A percentile compares a stretch with the other conserved stretches of the same genome.
Evolutionary conservation across 2,888 invertebrate species (phyloP).

Genomic region (Teleogryllus oceanicus): DNA sequence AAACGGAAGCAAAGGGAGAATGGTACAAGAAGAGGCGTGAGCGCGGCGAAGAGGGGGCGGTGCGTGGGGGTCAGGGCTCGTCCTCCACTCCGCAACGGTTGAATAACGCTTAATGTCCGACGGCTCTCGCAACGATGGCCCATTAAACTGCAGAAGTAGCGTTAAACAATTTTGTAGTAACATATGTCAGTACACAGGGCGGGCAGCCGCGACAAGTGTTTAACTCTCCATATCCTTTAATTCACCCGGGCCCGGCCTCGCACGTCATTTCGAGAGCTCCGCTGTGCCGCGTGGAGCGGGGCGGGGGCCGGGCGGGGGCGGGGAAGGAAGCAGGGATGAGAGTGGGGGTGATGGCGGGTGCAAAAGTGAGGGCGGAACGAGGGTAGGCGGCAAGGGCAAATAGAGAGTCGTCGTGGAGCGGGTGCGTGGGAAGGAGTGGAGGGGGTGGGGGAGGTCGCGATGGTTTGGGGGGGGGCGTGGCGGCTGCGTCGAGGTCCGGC

Average conservation of each 20-base stretch:
- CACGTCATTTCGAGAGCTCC: neutral
- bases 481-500: too few relatives aligned
- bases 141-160: neutral
- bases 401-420: too few relatives aligned
- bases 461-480: too few relatives aligned
- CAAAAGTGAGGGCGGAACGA: too few relatives aligned
- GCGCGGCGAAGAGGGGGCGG: neutral
- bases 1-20: too few relatives aligned
- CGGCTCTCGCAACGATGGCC: neutral
- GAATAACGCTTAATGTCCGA: conserved; percentile 6
- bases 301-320: neutral
- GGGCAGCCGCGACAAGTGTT: conserved; percentile 9
- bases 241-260: neutral
- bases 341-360: too few relatives aligned
- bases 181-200: conserved; percentile 18
- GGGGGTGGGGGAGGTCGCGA: too few relatives aligned
- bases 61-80: neutral
- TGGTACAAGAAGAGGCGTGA: too few relatives aligned
- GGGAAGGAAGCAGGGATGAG: too few relatives aligned
- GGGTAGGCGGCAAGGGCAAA: too few relatives aligned
- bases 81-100: neutral
- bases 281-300: neutral
- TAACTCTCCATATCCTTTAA: conserved; percentile 7
- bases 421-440: too few relatives aligned
- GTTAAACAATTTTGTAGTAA: conserved; percentile 11